Percentiles rank a stretch among this genome's conserved stretches.
These are phyloP conservation scores for Eilema caniola DNA, from an alignment of 2,888 invertebrate genomes.

Conservation along the genomic window DNA sequence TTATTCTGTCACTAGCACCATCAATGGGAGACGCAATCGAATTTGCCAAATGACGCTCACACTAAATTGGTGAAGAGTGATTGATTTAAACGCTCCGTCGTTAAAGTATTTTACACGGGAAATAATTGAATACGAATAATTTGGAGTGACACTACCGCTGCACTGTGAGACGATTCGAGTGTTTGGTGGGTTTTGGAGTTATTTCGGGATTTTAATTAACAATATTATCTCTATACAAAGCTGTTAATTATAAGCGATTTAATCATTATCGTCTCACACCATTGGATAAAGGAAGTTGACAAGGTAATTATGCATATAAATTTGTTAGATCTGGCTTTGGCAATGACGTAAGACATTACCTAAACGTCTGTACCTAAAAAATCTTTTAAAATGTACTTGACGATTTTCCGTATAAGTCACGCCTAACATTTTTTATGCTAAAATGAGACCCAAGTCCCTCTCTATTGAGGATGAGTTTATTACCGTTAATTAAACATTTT, in stretches of 20 bases:
- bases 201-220: constrained; percentile 25
- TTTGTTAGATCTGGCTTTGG: too few species aligned
- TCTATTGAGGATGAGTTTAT: too few species aligned
- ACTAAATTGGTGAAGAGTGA: constrained; percentile 81
- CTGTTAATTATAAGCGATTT: background rate
- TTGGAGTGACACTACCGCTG: constrained; percentile 57
- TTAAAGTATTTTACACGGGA: constrained; percentile 72
- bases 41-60: constrained; percentile 82
- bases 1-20: constrained; percentile 76
- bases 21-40: constrained; percentile 80
- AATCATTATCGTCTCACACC: background rate
- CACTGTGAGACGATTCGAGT: constrained; percentile 26
- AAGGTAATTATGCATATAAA: background rate
- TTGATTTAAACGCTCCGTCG: constrained; percentile 76
- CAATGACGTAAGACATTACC: too few species aligned
- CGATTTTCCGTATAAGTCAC: too few species aligned
- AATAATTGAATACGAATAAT: constrained; percentile 77
- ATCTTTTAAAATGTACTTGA: too few species aligned
- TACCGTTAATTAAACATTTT: too few species aligned
- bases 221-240: background rate
- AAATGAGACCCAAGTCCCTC: too few species aligned
- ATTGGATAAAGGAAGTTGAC: background rate
- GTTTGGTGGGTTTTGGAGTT: constrained; percentile 31
- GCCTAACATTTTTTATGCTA: too few species aligned
- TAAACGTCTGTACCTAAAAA: too few species aligned